phyloP scores from a whole-genome alignment of 2,113 vertebrate species.

The Tricholaema leucomelas region DNA sequence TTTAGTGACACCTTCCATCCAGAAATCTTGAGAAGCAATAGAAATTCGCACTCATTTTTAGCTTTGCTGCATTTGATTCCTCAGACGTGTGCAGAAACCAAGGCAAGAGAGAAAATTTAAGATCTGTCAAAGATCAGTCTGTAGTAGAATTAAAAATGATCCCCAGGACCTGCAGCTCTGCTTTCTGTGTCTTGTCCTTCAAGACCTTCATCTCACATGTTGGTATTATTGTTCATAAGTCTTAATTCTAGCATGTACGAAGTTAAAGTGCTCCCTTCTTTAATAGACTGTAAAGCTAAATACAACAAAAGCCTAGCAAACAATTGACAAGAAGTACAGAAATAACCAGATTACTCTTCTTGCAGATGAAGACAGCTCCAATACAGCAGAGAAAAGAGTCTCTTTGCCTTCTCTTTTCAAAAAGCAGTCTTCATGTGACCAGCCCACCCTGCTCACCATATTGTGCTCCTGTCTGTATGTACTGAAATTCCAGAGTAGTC shows the following conservation, averaged over 20 bases:
- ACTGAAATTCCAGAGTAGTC: not conserved
- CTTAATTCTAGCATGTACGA: not conserved
- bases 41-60: not conserved
- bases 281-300: not conserved
- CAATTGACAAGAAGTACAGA: not conserved
- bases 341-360: not conserved
- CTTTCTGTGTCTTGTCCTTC: not conserved
- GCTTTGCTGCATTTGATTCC: not conserved
- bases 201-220: not conserved
- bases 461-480: not conserved
- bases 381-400: not conserved
- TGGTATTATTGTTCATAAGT: not conserved
- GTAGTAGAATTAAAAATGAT: not conserved
- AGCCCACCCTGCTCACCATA: not conserved
- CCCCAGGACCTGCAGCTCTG: not conserved
- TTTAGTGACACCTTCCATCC: not conserved
- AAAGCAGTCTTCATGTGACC: not conserved
- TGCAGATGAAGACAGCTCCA: not conserved
- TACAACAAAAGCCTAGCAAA: not conserved
- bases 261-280: not conserved
- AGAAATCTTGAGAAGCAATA: not conserved
- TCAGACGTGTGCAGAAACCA: not conserved
- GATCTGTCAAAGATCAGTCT: not conserved
- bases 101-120: not conserved
- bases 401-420: not conserved